These are phyloP conservation scores for Hassar affinis DNA, from an alignment of 2,113 vertebrate genomes.

Conservation along the genomic window DNA sequence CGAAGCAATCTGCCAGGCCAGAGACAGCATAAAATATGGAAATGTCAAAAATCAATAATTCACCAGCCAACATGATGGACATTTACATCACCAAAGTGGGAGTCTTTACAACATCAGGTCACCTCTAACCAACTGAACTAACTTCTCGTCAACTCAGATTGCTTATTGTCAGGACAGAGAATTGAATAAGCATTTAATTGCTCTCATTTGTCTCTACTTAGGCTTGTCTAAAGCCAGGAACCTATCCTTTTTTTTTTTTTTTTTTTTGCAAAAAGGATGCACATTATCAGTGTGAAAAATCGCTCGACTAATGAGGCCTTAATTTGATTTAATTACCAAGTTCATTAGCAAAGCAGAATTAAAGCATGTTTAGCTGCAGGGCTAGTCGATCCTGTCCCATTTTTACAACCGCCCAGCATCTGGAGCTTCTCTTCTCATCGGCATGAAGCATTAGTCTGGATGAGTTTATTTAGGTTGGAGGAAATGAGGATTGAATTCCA, in stretches of 20 bases:
- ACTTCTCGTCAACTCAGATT: constrained; percentile 19
- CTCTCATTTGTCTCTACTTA: constrained; percentile 56
- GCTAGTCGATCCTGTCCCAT: constrained; percentile 48
- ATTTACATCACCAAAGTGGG: neutral
- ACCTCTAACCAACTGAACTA: neutral
- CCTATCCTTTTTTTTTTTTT: constrained; percentile 1
- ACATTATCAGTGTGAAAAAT: constrained; percentile 60
- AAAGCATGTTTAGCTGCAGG: constrained; percentile 57
- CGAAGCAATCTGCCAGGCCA: neutral
- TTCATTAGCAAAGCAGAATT: constrained; percentile 59
- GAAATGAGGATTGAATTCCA: constrained; percentile 11
- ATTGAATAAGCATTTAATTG: constrained; percentile 57
- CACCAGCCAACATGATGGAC: neutral
- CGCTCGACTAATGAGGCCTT: constrained; percentile 60
- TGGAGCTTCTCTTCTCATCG: neutral
- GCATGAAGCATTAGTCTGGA: neutral
- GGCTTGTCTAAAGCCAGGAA: constrained; percentile 55
- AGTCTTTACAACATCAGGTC: neutral
- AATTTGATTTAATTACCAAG: constrained; percentile 67
- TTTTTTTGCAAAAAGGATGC: constrained; percentile 53
- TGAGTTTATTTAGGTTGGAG: constrained; percentile 7
- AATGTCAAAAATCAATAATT: neutral
- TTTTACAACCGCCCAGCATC: constrained; percentile 30
- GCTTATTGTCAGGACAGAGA: constrained; percentile 41
- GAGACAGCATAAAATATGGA: neutral